phyloP scores from a whole-genome alignment of 2,888 invertebrate species.

The Caprella mutica region DNA sequence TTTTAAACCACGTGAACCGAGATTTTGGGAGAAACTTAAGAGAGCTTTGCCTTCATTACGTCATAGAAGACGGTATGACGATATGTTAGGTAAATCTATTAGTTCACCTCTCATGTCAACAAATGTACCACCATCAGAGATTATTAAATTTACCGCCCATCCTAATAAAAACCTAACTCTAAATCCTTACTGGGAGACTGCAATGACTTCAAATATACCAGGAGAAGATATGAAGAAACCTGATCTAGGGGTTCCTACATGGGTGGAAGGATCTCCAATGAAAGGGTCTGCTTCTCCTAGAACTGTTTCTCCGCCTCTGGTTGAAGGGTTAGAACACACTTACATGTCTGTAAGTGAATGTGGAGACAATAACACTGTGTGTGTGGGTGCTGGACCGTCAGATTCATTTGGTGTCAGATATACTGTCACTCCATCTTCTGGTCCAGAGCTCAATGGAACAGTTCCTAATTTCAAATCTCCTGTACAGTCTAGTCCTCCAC shows the following conservation, averaged over 20 bases:
- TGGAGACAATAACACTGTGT: constrained; percentile 14
- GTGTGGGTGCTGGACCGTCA: neutral
- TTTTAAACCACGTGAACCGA: constrained; percentile 73
- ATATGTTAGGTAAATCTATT: constrained; percentile 15
- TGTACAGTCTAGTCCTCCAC: constrained; percentile 6
- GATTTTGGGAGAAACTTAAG: constrained; percentile 86
- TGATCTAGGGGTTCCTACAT: constrained; percentile 26
- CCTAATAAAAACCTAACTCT: constrained; percentile 19
- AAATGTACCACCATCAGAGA: constrained; percentile 13
- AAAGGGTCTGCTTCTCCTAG: constrained; percentile 2
- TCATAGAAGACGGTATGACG: constrained; percentile 2
- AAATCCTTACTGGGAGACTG: constrained; percentile 33
- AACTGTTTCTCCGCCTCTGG: neutral
- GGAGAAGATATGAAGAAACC: constrained; percentile 11
- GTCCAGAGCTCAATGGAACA: too few relatives aligned
- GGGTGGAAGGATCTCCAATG: constrained; percentile 12
- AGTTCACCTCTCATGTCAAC: constrained; percentile 22
- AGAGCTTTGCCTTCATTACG: constrained; percentile 64
- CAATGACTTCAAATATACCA: constrained; percentile 21
- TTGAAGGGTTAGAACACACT: constrained; percentile 24
- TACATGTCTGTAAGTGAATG: constrained; percentile 34
- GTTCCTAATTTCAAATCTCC: neutral
- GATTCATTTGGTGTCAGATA: neutral
- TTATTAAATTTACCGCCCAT: constrained; percentile 15
- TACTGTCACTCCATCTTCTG: neutral